Conservation (phyloP, 92 coral and sea anemone species). For the Umimayanthus kanabou region DNA sequence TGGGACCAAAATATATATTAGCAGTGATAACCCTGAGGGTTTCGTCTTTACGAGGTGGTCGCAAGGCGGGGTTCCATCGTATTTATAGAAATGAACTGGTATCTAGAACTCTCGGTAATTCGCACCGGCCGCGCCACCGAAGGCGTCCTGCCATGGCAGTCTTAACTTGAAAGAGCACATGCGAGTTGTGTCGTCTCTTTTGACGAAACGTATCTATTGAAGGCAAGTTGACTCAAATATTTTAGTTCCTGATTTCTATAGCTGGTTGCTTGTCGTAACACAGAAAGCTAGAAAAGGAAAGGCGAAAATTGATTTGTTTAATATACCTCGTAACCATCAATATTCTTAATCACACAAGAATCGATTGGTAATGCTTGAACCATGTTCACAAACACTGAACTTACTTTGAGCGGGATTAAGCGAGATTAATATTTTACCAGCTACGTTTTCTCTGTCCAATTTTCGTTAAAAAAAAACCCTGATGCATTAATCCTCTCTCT, state of each 20-base stretch:
- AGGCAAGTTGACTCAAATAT: neutral
- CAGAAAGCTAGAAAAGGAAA: neutral
- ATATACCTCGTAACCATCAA: too few relatives aligned
- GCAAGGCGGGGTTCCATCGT: neutral
- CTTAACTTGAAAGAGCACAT: neutral
- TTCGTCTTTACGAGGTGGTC: neutral
- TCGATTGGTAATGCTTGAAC: neutral
- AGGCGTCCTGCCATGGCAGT: neutral
- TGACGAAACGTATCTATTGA: neutral
- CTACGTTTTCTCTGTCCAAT: too few relatives aligned
- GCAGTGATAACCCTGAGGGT: neutral
- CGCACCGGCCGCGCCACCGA: neutral
- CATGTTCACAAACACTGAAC: neutral
- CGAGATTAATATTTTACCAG: too few relatives aligned
- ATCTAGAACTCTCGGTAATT: neutral
- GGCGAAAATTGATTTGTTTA: neutral
- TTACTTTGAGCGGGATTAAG: too few relatives aligned
- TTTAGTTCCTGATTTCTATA: too few relatives aligned
- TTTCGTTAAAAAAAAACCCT: neutral
- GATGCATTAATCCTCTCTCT: neutral
- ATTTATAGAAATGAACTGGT: constrained; percentile 14
- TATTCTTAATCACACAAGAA: too few relatives aligned
- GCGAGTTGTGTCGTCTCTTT: neutral
- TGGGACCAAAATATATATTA: neutral
- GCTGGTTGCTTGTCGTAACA: neutral